These are phyloP conservation scores for Cottus gobio DNA, from an alignment of 2,113 vertebrate species.

Conservation along the genomic window DNA sequence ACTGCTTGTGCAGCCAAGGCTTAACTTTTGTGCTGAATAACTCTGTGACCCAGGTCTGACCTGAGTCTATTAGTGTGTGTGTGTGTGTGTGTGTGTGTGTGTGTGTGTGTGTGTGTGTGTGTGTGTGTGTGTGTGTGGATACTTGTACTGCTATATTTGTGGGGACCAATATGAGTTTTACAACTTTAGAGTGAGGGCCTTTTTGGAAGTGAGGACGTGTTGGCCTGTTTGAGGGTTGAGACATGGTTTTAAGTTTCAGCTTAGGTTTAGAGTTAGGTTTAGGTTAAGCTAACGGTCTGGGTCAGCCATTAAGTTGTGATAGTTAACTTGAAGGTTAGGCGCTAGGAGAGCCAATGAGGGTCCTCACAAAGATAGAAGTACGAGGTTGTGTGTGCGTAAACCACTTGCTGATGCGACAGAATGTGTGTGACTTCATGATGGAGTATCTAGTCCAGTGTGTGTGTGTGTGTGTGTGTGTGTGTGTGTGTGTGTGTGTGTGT, in stretches of 20 bases:
- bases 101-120: too few relatives aligned
- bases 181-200: too few relatives aligned
- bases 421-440: slow-evolving; percentile 48
- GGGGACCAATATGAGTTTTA: not conserved
- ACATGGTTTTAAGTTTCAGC: too few relatives aligned
- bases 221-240: not conserved
- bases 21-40: slow-evolving; percentile 74
- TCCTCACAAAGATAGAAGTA: not conserved
- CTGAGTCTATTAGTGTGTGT: slow-evolving; percentile 12
- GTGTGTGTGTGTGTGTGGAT: not conserved
- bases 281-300: not conserved
- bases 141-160: not conserved
- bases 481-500: not conserved
- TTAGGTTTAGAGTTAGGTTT: too few relatives aligned
- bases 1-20: slow-evolving; percentile 49
- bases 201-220: not conserved
- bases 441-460: slow-evolving; percentile 11
- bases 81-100: not conserved
- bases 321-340: not conserved
- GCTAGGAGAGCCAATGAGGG: not conserved
- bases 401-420: slow-evolving; percentile 57
- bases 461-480: slow-evolving; percentile 2
- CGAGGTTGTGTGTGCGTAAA: slow-evolving; percentile 9
- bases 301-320: not conserved
- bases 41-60: slow-evolving; percentile 50